phyloP scores from a whole-genome alignment of 2,888 invertebrate species.

The Lysandra coridon region DNA sequence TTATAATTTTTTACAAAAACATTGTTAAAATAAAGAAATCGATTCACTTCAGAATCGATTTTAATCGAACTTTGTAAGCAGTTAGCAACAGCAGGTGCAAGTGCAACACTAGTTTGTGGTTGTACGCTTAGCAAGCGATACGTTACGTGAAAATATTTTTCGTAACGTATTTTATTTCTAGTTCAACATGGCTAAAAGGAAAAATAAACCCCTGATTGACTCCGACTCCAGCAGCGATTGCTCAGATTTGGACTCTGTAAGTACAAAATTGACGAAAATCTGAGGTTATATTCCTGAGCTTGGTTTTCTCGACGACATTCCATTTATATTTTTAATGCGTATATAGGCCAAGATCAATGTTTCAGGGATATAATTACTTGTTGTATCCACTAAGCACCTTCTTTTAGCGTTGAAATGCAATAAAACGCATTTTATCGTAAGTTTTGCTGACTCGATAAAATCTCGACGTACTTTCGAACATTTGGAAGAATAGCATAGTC shows the following conservation, averaged over 20 bases:
- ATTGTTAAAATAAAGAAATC: background rate
- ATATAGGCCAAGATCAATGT: slow-evolving; percentile 71
- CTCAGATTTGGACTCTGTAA: slow-evolving; percentile 92
- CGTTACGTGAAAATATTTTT: slow-evolving; percentile 44
- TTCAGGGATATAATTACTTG: slow-evolving; percentile 53
- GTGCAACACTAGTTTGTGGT: slow-evolving; percentile 30
- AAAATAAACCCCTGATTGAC: slow-evolving; percentile 90
- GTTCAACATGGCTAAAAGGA: slow-evolving; percentile 87
- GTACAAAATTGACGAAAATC: slow-evolving; percentile 58
- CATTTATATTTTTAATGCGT: slow-evolving; percentile 62
- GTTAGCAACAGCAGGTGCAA: background rate
- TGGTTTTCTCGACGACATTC: slow-evolving; percentile 62
- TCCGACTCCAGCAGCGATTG: slow-evolving; percentile 91
- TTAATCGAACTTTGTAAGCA: background rate
- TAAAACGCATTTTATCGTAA: background rate
- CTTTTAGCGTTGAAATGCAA: background rate
- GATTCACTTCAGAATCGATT: background rate
- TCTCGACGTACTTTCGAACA: slow-evolving; percentile 6
- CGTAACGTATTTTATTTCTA: slow-evolving; percentile 41
- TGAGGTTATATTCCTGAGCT: slow-evolving; percentile 56
- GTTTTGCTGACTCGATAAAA: slow-evolving; percentile 12
- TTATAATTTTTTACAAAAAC: too few species aligned
- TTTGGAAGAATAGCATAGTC: background rate
- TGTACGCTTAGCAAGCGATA: slow-evolving; percentile 38
- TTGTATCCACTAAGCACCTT: slow-evolving; percentile 40